Conservation (phyloP, 2,113 vertebrate genomes). For the Mus musculus region DNA sequence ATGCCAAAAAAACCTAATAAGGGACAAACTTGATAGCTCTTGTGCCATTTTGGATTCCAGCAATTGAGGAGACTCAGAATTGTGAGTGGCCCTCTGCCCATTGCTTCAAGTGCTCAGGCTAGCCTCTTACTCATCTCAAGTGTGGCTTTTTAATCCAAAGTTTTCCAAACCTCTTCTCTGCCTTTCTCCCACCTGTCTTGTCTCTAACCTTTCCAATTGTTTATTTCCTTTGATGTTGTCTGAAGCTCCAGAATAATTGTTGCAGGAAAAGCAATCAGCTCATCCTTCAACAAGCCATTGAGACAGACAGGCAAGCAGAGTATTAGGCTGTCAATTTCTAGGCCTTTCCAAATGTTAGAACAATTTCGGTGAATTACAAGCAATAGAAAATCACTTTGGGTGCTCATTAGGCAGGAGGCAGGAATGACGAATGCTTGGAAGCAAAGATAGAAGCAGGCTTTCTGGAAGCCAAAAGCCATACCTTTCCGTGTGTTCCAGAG, state of each 20-base stretch:
- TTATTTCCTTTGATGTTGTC: conserved; percentile 84
- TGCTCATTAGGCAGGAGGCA: conserved; percentile 85
- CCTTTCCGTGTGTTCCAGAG: conserved; percentile 28
- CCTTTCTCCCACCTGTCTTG: conserved; percentile 69
- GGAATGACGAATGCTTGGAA: conserved; percentile 82
- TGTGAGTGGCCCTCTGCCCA: too few relatives aligned
- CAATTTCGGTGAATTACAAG: conserved; percentile 88
- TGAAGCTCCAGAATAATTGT: conserved; percentile 84
- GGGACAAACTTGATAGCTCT: background rate
- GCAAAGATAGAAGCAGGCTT: conserved; percentile 57
- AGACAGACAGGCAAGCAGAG: conserved; percentile 79
- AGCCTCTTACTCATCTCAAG: background rate
- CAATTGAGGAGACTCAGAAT: background rate
- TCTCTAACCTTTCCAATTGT: conserved; percentile 81
- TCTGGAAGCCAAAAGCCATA: conserved; percentile 32
- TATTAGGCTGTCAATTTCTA: conserved; percentile 86
- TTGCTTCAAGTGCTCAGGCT: background rate
- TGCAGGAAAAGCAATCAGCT: conserved; percentile 83
- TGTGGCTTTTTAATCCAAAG: background rate
- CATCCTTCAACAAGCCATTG: conserved; percentile 80
- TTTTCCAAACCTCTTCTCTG: background rate
- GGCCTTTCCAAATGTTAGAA: conserved; percentile 85
- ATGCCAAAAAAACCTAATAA: background rate
- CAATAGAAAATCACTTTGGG: conserved; percentile 88
- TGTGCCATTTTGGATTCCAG: background rate